These are phyloP conservation scores for Acromyrmex echinatior DNA, from an alignment of 1,140 invertebrate genomes.

Conservation along the genomic window DNA sequence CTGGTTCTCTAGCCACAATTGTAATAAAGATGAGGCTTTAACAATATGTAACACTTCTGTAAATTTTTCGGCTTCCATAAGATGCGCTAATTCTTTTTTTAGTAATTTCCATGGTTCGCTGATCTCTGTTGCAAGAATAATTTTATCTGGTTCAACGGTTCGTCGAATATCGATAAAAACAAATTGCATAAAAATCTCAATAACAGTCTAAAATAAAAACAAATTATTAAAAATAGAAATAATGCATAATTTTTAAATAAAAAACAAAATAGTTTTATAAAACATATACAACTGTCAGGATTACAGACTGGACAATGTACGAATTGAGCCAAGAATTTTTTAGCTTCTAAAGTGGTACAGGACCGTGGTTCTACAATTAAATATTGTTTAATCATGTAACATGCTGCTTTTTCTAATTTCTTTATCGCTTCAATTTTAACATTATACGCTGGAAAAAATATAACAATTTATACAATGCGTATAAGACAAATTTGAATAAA, in stretches of 20 bases:
- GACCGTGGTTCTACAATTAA: conserved; percentile 74
- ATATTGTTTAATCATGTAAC: conserved; percentile 78
- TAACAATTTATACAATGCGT: conserved; percentile 21
- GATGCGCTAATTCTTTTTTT: conserved; percentile 66
- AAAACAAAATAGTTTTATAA: background rate
- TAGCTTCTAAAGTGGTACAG: conserved; percentile 66
- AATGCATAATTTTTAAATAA: conserved; percentile 11
- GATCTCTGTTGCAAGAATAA: conserved; percentile 38
- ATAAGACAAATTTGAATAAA: background rate
- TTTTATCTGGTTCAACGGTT: background rate
- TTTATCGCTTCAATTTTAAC: background rate
- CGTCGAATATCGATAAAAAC: conserved; percentile 77
- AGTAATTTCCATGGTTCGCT: conserved; percentile 79
- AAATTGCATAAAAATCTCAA: conserved; percentile 78
- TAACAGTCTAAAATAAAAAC: conserved; percentile 77
- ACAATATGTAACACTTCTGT: conserved; percentile 72
- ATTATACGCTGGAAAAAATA: conserved; percentile 23
- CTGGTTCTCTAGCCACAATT: conserved; percentile 71
- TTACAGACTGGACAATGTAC: conserved; percentile 76
- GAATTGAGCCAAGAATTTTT: conserved; percentile 76
- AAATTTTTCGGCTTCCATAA: conserved; percentile 71
- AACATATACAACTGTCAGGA: conserved; percentile 29
- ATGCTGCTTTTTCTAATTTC: conserved; percentile 70
- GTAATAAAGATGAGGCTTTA: conserved; percentile 74
- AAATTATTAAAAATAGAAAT: conserved; percentile 2